Conservation (phyloP, 1,140 invertebrate species). For the Ostrea denselamellosa region DNA sequence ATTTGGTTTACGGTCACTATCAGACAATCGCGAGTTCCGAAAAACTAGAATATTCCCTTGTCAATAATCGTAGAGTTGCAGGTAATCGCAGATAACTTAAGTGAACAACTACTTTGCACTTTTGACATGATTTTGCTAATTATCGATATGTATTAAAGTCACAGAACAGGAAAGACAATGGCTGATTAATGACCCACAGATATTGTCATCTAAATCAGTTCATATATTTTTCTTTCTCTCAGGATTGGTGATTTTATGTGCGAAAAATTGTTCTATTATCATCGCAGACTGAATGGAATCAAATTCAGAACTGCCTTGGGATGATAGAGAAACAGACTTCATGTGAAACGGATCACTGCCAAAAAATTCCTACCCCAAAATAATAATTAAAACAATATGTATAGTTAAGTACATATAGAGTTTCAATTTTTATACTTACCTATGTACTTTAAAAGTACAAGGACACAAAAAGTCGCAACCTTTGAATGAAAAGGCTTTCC, state of each 20-base stretch:
- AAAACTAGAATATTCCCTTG: neutral
- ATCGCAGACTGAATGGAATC: conserved; percentile 5
- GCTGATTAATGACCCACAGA: neutral
- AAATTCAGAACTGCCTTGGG: neutral
- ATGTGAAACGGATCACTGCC: neutral
- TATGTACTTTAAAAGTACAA: neutral
- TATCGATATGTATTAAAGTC: conserved; percentile 1
- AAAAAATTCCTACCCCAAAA: neutral
- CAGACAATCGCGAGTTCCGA: neutral
- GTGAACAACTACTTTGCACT: neutral
- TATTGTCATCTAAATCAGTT: neutral
- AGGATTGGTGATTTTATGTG: neutral
- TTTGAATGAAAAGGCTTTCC: too few relatives aligned
- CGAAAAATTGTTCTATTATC: neutral
- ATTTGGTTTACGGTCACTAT: conserved; percentile 4
- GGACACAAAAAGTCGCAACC: too few relatives aligned
- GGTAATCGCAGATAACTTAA: neutral
- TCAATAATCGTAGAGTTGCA: conserved; percentile 8
- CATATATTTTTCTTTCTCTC: neutral
- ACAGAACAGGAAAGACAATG: neutral
- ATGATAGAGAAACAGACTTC: neutral
- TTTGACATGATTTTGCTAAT: neutral
- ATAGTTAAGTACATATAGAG: neutral
- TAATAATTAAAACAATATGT: neutral
- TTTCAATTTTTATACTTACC: neutral